These are phyloP conservation scores for Takifugu ocellatus DNA, from an alignment of 2,797 vertebrate species.

Conservation along the genomic window DNA sequence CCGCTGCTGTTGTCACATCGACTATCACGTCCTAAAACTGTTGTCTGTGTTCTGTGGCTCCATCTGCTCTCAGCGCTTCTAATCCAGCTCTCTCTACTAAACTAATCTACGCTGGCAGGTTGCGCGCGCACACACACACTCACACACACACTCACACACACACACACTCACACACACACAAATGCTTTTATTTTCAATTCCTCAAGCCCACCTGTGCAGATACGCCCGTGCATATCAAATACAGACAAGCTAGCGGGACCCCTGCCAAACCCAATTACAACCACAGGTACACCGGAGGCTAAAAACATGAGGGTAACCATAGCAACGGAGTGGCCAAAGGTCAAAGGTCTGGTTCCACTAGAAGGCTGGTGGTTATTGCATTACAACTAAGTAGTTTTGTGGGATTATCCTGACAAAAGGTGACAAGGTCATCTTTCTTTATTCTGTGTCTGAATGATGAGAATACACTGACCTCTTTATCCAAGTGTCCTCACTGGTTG, in stretches of 20 bases:
- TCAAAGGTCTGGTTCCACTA: neutral
- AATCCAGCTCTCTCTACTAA: slow-evolving; percentile 48
- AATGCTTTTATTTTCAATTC: slow-evolving; percentile 1
- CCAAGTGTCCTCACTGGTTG: no score
- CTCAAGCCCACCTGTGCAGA: slow-evolving; percentile 1
- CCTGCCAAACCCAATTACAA: slow-evolving; percentile 16
- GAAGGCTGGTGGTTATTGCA: neutral
- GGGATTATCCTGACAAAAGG: neutral
- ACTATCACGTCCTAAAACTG: slow-evolving; percentile 52
- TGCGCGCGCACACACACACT: neutral
- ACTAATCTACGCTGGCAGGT: slow-evolving; percentile 30
- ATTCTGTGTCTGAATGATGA: neutral
- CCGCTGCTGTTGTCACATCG: slow-evolving; percentile 53
- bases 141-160: neutral
- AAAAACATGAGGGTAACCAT: neutral
- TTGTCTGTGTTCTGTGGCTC: slow-evolving; percentile 51
- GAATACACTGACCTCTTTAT: neutral
- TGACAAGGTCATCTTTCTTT: neutral
- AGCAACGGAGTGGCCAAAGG: neutral
- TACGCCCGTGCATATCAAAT: neutral
- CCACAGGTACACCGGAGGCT: slow-evolving; percentile 10
- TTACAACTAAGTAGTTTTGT: neutral
- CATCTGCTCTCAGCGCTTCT: slow-evolving; percentile 51
- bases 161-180: slow-evolving; percentile 5
- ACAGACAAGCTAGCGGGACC: neutral